Evolutionary conservation across 1,140 invertebrate species (phyloP), one percentile per base, ranked within the genome.

Genomic region (Hyles euphorbiae): DNA sequence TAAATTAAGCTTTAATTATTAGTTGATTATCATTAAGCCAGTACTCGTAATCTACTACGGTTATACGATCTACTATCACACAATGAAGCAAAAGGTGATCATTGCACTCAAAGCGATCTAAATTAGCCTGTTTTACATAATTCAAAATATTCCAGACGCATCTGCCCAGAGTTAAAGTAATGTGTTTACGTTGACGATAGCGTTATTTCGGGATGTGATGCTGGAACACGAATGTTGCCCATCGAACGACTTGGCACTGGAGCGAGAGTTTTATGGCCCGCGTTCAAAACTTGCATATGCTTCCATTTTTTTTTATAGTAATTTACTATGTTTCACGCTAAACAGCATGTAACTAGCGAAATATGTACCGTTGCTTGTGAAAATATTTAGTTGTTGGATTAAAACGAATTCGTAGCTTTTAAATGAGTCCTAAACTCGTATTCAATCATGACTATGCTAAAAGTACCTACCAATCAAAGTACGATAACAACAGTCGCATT

Each of bases 171-270:
- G 71, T 78, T 74, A 72, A 65, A 66, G 62, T 64, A 64, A 70
- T 74, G 61, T 75, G 68, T 73, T 77, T 78, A 63, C 63, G 71
- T 74, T 68, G 73, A 61, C 58, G 56, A 50, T 51, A 53, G 66
- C 56, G 77, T 76, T 88, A 88, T 88, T 87, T 88, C 81, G 53
- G 75, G 77, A 77, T 65, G 70, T 87, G 81, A 87, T 85, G 72
- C 85, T 88, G 83, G 85, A 87, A 77, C 74, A 72, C 58, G 69
- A 54, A 63, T 67, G 72, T 67, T 58, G 63, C 67, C 71, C 75
- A 81, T 78, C 77, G 74, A 83, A 80, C 81, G 72, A 76, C 75
- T 88, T 88, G 85, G 85, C 85, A 87, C 82, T 85, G 85, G 85
- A 88, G 60, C 74, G 65, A 57, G 56, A 71, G 71, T 79, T 87